Conservation (phyloP, 2,888 invertebrate species). For the Dendrolimus pini region DNA sequence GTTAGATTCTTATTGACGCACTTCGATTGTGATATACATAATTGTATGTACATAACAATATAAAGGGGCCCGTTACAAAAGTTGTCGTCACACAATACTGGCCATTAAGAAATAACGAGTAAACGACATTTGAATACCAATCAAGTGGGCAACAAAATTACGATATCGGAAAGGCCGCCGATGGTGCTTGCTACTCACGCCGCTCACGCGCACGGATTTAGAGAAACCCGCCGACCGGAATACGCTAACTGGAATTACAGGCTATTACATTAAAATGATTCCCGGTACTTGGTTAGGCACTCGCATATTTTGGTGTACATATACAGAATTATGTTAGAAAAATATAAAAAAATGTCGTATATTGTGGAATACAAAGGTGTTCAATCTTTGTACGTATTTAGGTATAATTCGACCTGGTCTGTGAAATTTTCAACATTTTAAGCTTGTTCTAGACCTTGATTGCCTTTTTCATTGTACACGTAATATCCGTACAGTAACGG, state of each 20-base stretch:
- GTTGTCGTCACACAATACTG: constrained; percentile 51
- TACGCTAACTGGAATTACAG: constrained; percentile 53
- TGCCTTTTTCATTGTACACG: too few species aligned
- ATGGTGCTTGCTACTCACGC: constrained; percentile 56
- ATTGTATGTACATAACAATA: constrained; percentile 47
- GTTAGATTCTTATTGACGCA: constrained; percentile 33
- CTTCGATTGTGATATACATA: constrained; percentile 37
- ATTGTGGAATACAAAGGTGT: neutral
- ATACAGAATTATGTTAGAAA: constrained; percentile 26
- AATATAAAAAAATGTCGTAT: constrained; percentile 15
- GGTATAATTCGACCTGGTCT: too few species aligned
- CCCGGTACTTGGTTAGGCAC: constrained; percentile 39
- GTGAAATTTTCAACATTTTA: too few species aligned
- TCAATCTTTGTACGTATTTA: neutral
- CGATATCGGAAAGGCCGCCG: constrained; percentile 50
- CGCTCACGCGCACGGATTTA: constrained; percentile 48
- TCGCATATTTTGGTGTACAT: constrained; percentile 22
- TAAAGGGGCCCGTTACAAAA: constrained; percentile 53
- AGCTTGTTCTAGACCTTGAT: too few species aligned
- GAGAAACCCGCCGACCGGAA: constrained; percentile 48
- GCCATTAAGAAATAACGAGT: constrained; percentile 60
- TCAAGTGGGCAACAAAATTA: constrained; percentile 52
- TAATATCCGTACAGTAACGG: too few species aligned
- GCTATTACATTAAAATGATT: constrained; percentile 60
- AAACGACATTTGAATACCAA: constrained; percentile 61